Base-by-base conservation (phyloP, 2,797 vertebrate genomes). In the Lithobates sylvaticus region DNA sequence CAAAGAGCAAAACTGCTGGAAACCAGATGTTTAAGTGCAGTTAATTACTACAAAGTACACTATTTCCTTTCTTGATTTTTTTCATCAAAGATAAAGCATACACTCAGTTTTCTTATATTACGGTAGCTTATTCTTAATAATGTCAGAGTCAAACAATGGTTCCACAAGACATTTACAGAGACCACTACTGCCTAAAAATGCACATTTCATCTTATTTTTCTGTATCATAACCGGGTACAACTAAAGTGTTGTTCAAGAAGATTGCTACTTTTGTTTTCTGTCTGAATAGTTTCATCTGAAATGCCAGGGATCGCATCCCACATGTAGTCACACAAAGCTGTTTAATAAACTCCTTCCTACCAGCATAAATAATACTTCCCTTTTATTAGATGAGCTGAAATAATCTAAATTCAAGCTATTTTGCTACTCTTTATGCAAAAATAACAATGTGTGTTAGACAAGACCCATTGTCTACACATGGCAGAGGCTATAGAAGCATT, bases 251-350 rank as follows among this genome's bases (percentile, higher is more conserved):
- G 61, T 23, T 65, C 61, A 65, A 64, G 68, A 64, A 32, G 47
- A 72, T 58, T n/a, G 27, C 21, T 72, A 39, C 50, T 71, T 81
- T 27, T 61, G 26, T 69, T 8, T 50, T 69, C 23, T 68, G 34
- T 69, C 36, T 65, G 23, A 21, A 80, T 70, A 72, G 16, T 54
- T 78, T 64, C 7, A 13, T 27, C 12, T 58, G 69, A 26, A 79
- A 81, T 85, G 78, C 64, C 78, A 81, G 78, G 65, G 67, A 81
- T 86, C 58, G 64, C 84, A 42, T 61, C 84, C 78, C 72, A 86
- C 84, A 74, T 74, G 21, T 39, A 26, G 23, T 39, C 9, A 16
- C 54, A 36, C n/a, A 69, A 9, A 77, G 76, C n/a, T 70, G 13
- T 12, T n/a, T 47, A 10, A 78, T 78, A 73, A 73, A 71, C 36